These are phyloP conservation scores for Sclerodermus sp. DNA, from an alignment of 2,888 invertebrate genomes.

Conservation along the genomic window DNA sequence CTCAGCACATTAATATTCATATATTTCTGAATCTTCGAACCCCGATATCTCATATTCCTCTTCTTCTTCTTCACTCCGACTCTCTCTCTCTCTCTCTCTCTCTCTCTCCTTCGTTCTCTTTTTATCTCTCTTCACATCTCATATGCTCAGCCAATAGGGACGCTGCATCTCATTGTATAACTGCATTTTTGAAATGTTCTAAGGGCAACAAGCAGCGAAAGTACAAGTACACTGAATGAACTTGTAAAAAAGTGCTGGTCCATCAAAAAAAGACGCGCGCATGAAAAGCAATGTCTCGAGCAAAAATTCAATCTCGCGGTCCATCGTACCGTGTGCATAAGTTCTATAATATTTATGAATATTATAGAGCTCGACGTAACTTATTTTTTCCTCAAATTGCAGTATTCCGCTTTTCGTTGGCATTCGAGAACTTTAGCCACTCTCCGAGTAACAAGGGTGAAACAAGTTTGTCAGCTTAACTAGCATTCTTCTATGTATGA, in stretches of 20 bases:
- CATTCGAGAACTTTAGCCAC: no score
- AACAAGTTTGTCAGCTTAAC: constrained; percentile 35
- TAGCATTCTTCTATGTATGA: constrained; percentile 54
- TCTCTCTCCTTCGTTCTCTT: constrained; percentile 11
- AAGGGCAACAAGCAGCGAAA: neutral
- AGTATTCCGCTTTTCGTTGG: no score
- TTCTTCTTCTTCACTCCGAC: constrained; percentile 1
- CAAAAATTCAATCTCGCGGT: no score
- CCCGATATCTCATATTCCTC: neutral
- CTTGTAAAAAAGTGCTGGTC: neutral
- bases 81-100: constrained; percentile 5
- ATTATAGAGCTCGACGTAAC: no score
- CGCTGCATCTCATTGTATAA: constrained; percentile 5
- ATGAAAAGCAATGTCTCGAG: no score
- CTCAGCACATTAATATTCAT: constrained; percentile 58
- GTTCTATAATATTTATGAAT: no score
- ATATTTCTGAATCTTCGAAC: constrained; percentile 14
- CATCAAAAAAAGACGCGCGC: neutral
- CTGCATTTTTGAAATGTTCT: constrained; percentile 21
- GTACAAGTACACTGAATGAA: constrained; percentile 22
- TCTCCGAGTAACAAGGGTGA: constrained; percentile 1
- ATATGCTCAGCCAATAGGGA: no score
- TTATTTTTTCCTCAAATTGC: no score
- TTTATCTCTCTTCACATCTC: no score
- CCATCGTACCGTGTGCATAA: no score